Evolutionary conservation across 1,140 invertebrate species (phyloP).

Genomic region (Zophobas atratus): DNA sequence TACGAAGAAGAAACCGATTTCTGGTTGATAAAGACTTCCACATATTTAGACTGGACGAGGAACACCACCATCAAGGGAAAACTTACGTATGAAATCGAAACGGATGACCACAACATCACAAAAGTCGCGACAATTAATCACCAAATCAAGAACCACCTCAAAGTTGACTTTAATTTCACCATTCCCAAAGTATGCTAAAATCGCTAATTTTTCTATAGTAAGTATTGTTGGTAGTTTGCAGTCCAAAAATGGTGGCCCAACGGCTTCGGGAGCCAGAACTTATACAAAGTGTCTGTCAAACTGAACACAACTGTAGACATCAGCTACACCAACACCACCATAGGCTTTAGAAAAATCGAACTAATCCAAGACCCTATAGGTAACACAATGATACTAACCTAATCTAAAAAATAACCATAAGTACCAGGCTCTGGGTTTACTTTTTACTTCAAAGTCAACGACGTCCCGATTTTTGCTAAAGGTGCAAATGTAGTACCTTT

Average conservation of each 20-base stretch:
- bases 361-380: constrained; percentile 79
- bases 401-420: constrained; percentile 42
- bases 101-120: too few species aligned
- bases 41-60: constrained; percentile 58
- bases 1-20: constrained; percentile 63
- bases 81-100: too few species aligned
- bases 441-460: constrained; percentile 88
- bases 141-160: not conserved
- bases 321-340: constrained; percentile 69
- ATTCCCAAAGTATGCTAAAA: not conserved
- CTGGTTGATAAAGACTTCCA: constrained; percentile 68
- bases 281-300: constrained; percentile 81
- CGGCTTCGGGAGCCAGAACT: constrained; percentile 86
- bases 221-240: not conserved
- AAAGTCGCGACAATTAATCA: not conserved
- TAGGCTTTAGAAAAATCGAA: constrained; percentile 93
- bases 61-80: not conserved
- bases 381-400: constrained; percentile 56
- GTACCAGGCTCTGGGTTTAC: constrained; percentile 81
- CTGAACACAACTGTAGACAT: constrained; percentile 67
- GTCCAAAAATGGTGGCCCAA: constrained; percentile 91
- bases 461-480: constrained; percentile 91
- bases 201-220: not conserved
- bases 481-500: constrained; percentile 96
- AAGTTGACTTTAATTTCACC: not conserved